phyloP scores from a whole-genome alignment of 1,140 invertebrate genomes.

The Triops cancriformis region DNA sequence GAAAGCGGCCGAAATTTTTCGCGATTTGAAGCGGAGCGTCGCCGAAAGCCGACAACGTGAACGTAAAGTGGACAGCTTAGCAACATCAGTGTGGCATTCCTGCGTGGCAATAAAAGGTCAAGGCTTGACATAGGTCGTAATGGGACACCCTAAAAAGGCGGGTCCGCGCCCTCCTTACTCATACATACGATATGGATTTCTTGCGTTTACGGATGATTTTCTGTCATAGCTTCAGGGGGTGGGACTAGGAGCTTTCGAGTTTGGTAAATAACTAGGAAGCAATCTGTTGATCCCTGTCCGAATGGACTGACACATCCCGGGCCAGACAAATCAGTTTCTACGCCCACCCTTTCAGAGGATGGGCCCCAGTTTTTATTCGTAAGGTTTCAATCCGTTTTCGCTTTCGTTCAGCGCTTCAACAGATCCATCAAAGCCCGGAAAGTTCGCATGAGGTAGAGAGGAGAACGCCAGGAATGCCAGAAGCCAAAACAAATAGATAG shows the following conservation, averaged over 20 bases:
- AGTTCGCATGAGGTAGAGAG: background rate
- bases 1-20: no score
- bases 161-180: no score
- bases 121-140: no score
- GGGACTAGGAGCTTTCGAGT: background rate
- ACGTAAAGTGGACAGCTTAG: no score
- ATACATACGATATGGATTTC: no score
- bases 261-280: background rate
- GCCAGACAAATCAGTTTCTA: background rate
- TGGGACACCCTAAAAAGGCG: no score
- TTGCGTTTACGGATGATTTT: background rate
- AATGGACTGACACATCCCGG: background rate
- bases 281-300: conserved; percentile 4
- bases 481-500: background rate
- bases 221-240: background rate
- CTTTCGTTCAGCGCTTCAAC: background rate
- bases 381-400: background rate
- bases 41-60: no score
- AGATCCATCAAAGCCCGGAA: background rate
- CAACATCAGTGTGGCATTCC: no score
- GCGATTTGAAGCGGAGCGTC: no score
- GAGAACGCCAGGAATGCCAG: background rate
- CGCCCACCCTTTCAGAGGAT: background rate
- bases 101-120: no score
- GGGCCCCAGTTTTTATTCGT: background rate